phyloP scores from a whole-genome alignment of 2,888 invertebrate species.

The Danaus chrysippus region DNA sequence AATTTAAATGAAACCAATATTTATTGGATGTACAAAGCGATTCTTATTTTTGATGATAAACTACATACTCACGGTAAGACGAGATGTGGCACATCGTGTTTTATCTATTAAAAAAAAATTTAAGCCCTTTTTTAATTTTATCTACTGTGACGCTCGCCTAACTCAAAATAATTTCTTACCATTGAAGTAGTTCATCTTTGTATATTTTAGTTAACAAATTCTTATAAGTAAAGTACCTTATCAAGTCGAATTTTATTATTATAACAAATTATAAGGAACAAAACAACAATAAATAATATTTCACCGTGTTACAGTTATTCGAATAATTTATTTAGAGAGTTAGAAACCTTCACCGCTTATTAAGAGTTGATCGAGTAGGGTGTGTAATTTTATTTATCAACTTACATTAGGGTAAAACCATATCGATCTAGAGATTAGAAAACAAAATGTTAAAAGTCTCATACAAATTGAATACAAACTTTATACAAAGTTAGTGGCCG shows the following conservation, averaged over 20 bases:
- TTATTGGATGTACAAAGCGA: too few species aligned
- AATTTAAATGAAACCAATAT: too few species aligned
- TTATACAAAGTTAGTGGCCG: too few species aligned
- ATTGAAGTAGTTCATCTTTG: too few species aligned
- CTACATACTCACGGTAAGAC: too few species aligned
- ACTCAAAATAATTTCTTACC: too few species aligned
- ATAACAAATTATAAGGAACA: slow-evolving; percentile 1
- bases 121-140: too few species aligned
- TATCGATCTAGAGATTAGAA: slow-evolving; percentile 7
- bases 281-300: slow-evolving; percentile 8
- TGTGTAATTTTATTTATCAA: slow-evolving; percentile 33
- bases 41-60: too few species aligned
- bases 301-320: slow-evolving; percentile 1
- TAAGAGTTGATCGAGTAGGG: slow-evolving; percentile 30
- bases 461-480: background rate
- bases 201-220: background rate
- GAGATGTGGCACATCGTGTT: too few species aligned
- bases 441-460: background rate
- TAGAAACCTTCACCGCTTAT: slow-evolving; percentile 20
- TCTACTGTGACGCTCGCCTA: too few species aligned
- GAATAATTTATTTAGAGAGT: slow-evolving; percentile 19
- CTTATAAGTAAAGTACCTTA: background rate
- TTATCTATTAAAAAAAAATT: too few species aligned
- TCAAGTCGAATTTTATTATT: background rate
- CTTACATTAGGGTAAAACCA: slow-evolving; percentile 15